phyloP scores from a whole-genome alignment of 2,888 invertebrate species.

The Campopleginae sp. region DNA sequence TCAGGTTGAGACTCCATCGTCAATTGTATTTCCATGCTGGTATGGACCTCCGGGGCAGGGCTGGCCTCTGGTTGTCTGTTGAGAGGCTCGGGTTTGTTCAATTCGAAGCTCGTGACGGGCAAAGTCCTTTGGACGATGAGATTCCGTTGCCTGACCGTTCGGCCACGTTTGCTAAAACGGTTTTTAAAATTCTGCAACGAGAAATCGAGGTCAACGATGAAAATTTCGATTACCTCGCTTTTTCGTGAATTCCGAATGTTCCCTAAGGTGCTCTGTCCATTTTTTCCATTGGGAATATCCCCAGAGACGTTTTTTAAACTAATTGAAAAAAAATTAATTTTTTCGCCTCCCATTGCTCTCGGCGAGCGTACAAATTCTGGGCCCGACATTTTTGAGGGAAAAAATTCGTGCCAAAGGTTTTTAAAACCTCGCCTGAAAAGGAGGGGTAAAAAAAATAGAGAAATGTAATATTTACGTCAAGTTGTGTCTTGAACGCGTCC shows the following conservation, averaged over 20 bases:
- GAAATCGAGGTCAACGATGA: neutral
- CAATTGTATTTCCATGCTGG: conserved; percentile 67
- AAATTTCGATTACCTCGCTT: too few species aligned
- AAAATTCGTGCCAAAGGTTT: neutral
- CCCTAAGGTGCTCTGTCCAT: too few species aligned
- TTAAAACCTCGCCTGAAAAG: neutral
- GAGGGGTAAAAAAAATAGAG: neutral
- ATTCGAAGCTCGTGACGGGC: conserved; percentile 84
- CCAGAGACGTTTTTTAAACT: too few species aligned
- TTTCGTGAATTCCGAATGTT: too few species aligned
- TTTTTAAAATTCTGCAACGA: conserved; percentile 83
- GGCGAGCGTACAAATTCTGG: too few species aligned
- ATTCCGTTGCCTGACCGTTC: conserved; percentile 85
- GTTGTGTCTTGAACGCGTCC: conserved; percentile 84
- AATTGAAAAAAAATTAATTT: too few species aligned
- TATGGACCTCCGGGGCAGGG: conserved; percentile 59
- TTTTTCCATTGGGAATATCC: too few species aligned
- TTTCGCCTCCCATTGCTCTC: too few species aligned
- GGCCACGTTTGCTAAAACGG: conserved; percentile 83
- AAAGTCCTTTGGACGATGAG: conserved; percentile 91
- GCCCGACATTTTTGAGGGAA: neutral
- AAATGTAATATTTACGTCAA: conserved; percentile 82
- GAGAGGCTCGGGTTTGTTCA: conserved; percentile 11
- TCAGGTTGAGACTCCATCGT: conserved; percentile 46
- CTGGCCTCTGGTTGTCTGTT: conserved; percentile 30